Evolutionary conservation across 2,797 vertebrate genomes (phyloP).

Genomic region (Enteromius mattozi): DNA sequence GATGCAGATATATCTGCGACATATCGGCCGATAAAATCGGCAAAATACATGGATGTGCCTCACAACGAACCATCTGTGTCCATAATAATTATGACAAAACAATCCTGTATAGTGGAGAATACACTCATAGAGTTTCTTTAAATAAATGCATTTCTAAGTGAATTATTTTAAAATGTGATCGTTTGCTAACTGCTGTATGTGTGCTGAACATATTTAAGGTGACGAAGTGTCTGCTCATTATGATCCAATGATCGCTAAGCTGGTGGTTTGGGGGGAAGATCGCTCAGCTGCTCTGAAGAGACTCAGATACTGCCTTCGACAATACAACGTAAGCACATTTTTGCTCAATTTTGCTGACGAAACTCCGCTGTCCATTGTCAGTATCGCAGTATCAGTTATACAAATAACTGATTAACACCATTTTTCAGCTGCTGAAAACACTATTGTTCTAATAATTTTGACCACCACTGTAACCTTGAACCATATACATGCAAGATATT

Average conservation of each 20-base stretch:
- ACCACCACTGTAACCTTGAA: no score
- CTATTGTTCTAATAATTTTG: no score
- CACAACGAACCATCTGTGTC: not conserved
- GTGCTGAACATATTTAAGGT: conserved; percentile 73
- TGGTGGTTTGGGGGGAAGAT: conserved; percentile 95
- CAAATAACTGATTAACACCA: no score
- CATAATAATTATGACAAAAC: no score
- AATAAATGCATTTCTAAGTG: not conserved
- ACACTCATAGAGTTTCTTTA: not conserved
- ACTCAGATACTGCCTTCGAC: conserved; percentile 86
- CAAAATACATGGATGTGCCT: not conserved
- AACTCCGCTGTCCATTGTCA: not conserved
- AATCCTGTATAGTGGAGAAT: not conserved
- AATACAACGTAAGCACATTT: conserved; percentile 87
- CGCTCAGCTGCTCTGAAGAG: conserved; percentile 87
- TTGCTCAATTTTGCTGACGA: not conserved
- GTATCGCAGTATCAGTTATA: no score
- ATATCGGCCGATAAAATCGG: no score
- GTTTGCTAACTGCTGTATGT: not conserved
- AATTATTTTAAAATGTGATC: not conserved
- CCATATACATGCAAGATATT: not conserved
- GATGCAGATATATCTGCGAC: no score
- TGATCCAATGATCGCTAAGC: conserved; percentile 98
- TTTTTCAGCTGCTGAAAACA: no score
- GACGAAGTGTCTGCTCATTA: conserved; percentile 96